phyloP scores from a whole-genome alignment of 2,797 vertebrate species.

The Chelonia mydas region DNA sequence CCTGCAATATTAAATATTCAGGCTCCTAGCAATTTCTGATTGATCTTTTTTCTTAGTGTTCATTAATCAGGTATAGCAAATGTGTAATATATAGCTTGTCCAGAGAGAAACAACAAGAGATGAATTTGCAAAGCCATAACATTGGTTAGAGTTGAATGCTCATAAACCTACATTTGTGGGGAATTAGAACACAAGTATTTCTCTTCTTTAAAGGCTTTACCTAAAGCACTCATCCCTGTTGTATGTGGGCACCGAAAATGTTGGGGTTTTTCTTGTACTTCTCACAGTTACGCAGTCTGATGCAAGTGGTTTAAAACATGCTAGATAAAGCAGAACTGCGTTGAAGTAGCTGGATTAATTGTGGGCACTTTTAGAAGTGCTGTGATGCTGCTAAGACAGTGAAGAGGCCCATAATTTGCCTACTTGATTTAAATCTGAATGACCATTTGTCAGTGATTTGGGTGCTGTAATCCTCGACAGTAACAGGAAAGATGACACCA shows the following conservation, averaged over 20 bases:
- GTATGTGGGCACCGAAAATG: background rate
- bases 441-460: background rate
- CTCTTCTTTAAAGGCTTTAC: background rate
- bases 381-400: background rate
- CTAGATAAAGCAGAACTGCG: background rate
- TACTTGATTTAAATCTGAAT: background rate
- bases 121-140: background rate
- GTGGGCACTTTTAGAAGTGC: background rate
- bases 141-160: background rate
- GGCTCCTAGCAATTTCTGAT: background rate
- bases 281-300: background rate
- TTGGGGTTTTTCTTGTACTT: background rate
- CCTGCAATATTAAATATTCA: rapidly evolving
- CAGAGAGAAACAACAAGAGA: background rate
- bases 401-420: background rate
- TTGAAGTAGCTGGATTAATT: background rate
- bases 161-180: constrained; percentile 9
- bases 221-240: background rate
- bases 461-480: background rate
- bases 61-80: background rate
- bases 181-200: background rate
- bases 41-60: background rate
- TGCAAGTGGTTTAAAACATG: background rate
- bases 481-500: background rate
- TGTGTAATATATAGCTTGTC: background rate